phyloP scores from a whole-genome alignment of 2,797 vertebrate genomes.

The Siniperca undulata region DNA sequence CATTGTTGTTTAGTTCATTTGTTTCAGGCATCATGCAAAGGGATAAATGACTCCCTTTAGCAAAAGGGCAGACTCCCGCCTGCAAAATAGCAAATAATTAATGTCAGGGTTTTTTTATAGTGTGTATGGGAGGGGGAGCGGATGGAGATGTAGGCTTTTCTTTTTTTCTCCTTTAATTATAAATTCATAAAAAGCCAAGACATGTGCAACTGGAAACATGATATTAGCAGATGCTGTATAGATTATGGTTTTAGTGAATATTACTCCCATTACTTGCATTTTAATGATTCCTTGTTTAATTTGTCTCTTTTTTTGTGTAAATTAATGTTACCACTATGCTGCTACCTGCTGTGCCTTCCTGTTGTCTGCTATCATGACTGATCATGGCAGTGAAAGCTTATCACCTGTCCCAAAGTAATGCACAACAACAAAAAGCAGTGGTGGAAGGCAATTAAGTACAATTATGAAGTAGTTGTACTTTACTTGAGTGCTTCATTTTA shows the following conservation, averaged over 20 bases:
- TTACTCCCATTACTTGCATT: not conserved
- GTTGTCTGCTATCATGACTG: slow-evolving; percentile 39
- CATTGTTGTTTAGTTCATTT: slow-evolving; percentile 46
- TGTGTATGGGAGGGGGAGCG: slow-evolving; percentile 37
- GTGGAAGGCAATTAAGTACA: not conserved
- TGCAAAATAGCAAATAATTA: slow-evolving; percentile 83
- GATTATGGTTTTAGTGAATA: not conserved
- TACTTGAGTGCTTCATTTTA: not conserved
- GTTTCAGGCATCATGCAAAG: slow-evolving; percentile 65
- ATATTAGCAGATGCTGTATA: not conserved
- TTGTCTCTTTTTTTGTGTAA: not conserved
- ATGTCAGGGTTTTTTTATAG: slow-evolving; percentile 67
- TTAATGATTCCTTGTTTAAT: slow-evolving; percentile 16
- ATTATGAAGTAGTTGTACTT: not conserved
- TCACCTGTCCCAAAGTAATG: not conserved
- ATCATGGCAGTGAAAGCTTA: not conserved
- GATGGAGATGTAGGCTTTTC: slow-evolving; percentile 28
- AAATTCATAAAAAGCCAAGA: slow-evolving; percentile 38
- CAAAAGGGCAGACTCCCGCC: slow-evolving; percentile 81
- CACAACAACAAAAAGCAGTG: not conserved
- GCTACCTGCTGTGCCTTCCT: slow-evolving; percentile 44
- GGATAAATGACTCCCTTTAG: slow-evolving; percentile 73
- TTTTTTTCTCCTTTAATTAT: slow-evolving; percentile 46
- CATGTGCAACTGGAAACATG: slow-evolving; percentile 2
- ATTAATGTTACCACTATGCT: slow-evolving; percentile 13